phyloP scores from a whole-genome alignment of 1,140 invertebrate species.

The Pomacea maculata region DNA sequence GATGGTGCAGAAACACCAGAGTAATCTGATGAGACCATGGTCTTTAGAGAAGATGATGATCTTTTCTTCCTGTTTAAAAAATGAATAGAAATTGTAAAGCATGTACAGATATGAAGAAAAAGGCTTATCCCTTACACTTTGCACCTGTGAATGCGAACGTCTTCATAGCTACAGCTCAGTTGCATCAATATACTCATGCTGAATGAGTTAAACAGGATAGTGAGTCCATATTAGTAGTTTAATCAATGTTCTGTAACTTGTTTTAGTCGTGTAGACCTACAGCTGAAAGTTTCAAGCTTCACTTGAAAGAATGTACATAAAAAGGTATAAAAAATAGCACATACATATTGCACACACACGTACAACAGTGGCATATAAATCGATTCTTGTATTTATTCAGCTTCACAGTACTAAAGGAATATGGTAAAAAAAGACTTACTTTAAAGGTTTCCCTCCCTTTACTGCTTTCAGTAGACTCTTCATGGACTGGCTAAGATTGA shows the following conservation, averaged over 20 bases:
- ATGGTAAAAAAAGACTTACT: constrained; percentile 3
- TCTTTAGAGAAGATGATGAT: constrained; percentile 7
- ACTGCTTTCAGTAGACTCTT: constrained; percentile 42
- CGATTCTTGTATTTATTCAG: not conserved
- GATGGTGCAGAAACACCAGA: constrained; percentile 12
- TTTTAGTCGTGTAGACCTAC: too few species aligned
- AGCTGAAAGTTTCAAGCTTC: too few species aligned
- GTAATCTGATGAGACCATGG: constrained; percentile 1
- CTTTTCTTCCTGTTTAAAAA: constrained; percentile 6
- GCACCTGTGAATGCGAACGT: too few species aligned
- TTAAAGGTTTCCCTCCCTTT: constrained; percentile 36
- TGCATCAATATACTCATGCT: too few species aligned
- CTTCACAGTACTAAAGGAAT: not conserved
- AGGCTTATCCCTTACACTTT: too few species aligned
- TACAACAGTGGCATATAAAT: not conserved
- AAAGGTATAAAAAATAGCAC: not conserved
- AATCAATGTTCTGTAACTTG: too few species aligned
- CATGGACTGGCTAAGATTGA: constrained; percentile 41
- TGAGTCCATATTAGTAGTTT: too few species aligned
- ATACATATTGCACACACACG: not conserved
- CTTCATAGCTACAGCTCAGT: too few species aligned
- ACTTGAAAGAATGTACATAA: not conserved
- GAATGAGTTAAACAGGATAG: too few species aligned
- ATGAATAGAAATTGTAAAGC: not conserved
- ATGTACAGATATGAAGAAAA: too few species aligned